These are phyloP conservation scores for Epinotia ramella DNA, from an alignment of 2,888 invertebrate genomes.

Conservation along the genomic window DNA sequence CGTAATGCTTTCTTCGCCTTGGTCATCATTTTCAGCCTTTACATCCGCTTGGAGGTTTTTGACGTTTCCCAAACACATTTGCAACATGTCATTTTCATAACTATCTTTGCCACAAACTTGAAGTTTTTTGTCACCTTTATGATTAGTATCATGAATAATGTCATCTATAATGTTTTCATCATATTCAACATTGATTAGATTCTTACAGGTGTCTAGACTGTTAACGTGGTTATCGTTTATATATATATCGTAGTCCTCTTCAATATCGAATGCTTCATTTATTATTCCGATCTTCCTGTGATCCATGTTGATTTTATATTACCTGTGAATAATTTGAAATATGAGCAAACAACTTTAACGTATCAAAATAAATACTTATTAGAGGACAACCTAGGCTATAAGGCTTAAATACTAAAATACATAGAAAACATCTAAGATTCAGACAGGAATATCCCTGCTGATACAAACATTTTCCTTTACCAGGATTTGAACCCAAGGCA, in stretches of 20 bases:
- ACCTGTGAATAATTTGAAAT: not conserved
- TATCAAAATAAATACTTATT: too few relatives aligned
- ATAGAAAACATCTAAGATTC: too few relatives aligned
- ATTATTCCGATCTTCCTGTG: not conserved
- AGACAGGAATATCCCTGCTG: too few relatives aligned
- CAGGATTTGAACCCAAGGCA: too few relatives aligned
- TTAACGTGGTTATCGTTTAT: not conserved
- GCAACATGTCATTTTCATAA: not conserved
- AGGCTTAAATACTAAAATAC: too few relatives aligned
- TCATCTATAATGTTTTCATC: not conserved
- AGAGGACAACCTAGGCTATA: too few relatives aligned
- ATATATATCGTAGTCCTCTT: not conserved
- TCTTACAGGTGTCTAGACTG: not conserved
- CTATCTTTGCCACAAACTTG: not conserved
- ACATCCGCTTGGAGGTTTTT: not conserved
- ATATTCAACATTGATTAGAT: not conserved
- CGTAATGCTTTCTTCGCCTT: not conserved
- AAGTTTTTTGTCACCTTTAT: not conserved
- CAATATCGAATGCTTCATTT: conserved; percentile 18
- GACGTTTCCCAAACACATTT: not conserved
- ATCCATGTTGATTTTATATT: not conserved
- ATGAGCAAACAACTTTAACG: too few relatives aligned
- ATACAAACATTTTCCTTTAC: too few relatives aligned
- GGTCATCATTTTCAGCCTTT: not conserved
- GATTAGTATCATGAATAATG: not conserved